These are phyloP conservation scores for Tenthredo livida DNA, from an alignment of 2,888 invertebrate species.

Conservation along the genomic window DNA sequence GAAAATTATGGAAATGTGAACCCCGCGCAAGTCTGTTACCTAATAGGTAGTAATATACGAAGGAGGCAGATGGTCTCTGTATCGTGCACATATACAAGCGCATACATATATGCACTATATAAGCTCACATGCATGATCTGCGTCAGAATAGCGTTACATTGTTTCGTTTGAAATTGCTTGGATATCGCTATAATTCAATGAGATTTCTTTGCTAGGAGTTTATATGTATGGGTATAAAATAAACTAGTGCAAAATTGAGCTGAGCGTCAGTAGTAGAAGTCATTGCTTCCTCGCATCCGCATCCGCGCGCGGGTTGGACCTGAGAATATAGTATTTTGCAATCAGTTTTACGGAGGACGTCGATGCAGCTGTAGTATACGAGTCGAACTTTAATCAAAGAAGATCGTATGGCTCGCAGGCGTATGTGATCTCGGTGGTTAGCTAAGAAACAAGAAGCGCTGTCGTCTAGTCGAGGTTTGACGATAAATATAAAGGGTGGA, in stretches of 20 bases:
- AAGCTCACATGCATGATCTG: neutral
- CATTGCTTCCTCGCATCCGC: neutral
- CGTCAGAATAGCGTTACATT: no score
- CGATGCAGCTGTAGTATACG: neutral
- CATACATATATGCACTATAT: neutral
- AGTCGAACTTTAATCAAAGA: neutral
- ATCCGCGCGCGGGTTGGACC: neutral
- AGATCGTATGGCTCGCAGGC: neutral
- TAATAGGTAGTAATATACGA: conserved; percentile 22
- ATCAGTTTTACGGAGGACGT: conserved; percentile 30
- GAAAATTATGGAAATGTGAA: conserved; percentile 33
- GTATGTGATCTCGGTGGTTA: neutral
- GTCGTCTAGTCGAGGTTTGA: conserved; percentile 66
- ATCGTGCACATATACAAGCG: neutral
- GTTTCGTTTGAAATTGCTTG: no score
- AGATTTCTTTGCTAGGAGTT: no score
- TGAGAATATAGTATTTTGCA: neutral
- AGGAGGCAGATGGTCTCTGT: conserved; percentile 30
- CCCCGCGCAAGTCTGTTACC: conserved; percentile 32
- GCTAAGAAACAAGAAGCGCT: conserved; percentile 41
- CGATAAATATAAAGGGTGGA: conserved; percentile 70
- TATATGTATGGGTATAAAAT: neutral
- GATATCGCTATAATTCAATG: neutral
- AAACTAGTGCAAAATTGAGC: neutral
- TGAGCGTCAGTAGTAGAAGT: neutral